Percentiles rank a stretch among this genome's conserved stretches.
These are phyloP conservation scores for Periplaneta americana DNA, from an alignment of 1,140 invertebrate species.

Conservation along the genomic window DNA sequence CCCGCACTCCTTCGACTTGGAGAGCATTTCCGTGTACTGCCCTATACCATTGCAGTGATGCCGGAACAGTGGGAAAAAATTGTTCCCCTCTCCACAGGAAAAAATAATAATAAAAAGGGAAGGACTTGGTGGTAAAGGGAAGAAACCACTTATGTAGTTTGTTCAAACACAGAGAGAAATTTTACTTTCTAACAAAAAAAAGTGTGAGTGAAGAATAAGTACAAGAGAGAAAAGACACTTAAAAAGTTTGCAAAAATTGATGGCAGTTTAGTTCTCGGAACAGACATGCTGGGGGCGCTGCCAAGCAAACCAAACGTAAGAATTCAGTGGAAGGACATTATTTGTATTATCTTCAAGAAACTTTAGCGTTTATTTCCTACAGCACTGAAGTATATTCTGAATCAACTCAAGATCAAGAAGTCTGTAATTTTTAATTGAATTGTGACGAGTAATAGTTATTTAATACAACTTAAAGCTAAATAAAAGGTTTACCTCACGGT, in stretches of 20 bases:
- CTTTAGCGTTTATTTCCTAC: too few species aligned
- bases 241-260: not conserved
- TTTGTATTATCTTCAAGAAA: too few species aligned
- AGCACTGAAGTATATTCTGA: too few species aligned
- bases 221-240: not conserved
- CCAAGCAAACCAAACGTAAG: too few species aligned
- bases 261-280: not conserved
- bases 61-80: not conserved
- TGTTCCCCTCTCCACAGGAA: not conserved
- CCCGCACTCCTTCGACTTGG: not conserved
- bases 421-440: too few species aligned
- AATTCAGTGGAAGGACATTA: too few species aligned
- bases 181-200: not conserved
- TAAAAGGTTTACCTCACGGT: too few species aligned
- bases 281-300: too few species aligned
- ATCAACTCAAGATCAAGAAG: too few species aligned
- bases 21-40: not conserved
- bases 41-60: not conserved
- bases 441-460: too few species aligned
- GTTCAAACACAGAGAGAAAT: not conserved
- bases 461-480: too few species aligned
- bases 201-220: not conserved
- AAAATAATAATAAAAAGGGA: not conserved
- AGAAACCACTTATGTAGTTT: not conserved
- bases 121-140: not conserved